Conservation (phyloP, 2,113 vertebrate genomes). For the Danionella cerebrum region DNA sequence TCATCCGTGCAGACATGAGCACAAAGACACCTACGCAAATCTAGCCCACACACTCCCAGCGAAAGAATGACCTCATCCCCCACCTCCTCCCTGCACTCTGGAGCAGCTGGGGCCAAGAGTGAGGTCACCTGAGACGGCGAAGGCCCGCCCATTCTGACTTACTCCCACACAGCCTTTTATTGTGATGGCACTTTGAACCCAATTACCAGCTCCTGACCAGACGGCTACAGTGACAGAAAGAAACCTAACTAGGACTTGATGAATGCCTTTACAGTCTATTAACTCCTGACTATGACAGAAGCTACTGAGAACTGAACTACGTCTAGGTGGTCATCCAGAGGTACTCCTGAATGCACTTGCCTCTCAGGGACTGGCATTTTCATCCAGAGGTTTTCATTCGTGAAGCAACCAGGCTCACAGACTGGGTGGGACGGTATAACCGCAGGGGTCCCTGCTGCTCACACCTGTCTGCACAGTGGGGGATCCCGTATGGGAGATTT, state of each 20-base stretch:
- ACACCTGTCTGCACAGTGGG: constrained; percentile 44
- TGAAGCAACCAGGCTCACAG: constrained; percentile 20
- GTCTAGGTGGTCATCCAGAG: constrained; percentile 17
- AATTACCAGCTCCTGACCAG: constrained; percentile 46
- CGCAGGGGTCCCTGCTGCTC: constrained; percentile 40
- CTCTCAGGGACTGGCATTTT: constrained; percentile 6
- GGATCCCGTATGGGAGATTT: neutral
- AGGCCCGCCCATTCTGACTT: constrained; percentile 20
- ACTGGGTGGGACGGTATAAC: constrained; percentile 13
- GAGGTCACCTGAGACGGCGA: constrained; percentile 42
- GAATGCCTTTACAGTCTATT: constrained; percentile 43
- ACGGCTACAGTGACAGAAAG: constrained; percentile 35
- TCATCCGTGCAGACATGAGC: constrained; percentile 21
- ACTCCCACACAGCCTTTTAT: constrained; percentile 37
- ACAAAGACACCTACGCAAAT: constrained; percentile 42
- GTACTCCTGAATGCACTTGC: neutral
- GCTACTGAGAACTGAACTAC: constrained; percentile 23
- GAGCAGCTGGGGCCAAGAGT: constrained; percentile 36
- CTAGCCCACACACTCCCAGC: constrained; percentile 48
- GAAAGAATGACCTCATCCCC: constrained; percentile 57
- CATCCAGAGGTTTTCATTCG: constrained; percentile 19
- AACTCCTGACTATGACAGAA: constrained; percentile 44
- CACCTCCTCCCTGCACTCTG: neutral
- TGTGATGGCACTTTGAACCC: constrained; percentile 42
- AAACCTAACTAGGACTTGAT: constrained; percentile 45